Evolutionary conservation across 2,888 invertebrate genomes (phyloP).

Genomic region (Lapara coniferarum): DNA sequence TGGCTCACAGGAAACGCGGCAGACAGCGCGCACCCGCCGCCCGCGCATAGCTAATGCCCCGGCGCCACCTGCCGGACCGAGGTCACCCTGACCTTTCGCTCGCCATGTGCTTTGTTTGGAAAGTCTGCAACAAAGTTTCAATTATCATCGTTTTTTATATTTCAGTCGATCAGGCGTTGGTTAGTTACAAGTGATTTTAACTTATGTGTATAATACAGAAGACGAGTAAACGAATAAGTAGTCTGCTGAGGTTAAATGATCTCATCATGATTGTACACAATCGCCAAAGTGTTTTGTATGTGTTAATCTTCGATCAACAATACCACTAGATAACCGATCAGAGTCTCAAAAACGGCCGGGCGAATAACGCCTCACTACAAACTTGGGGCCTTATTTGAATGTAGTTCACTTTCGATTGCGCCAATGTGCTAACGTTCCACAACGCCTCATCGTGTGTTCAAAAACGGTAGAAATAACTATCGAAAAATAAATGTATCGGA

Average conservation of each 20-base stretch:
- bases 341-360: too few species aligned
- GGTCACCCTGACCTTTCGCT: conserved; percentile 41
- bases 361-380: too few species aligned
- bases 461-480: too few species aligned
- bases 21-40: conserved; percentile 42
- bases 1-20: conserved; percentile 43
- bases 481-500: too few species aligned
- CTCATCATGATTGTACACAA: too few species aligned
- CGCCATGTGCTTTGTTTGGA: conserved; percentile 17
- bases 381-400: too few species aligned
- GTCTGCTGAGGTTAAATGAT: not conserved
- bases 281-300: too few species aligned
- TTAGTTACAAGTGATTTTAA: not conserved
- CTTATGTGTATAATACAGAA: not conserved
- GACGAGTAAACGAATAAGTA: not conserved
- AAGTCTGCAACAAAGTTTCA: conserved; percentile 26
- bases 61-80: conserved; percentile 39
- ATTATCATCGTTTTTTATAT: not conserved
- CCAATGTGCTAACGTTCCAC: too few species aligned
- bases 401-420: too few species aligned
- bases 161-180: not conserved
- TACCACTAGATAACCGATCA: too few species aligned
- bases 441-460: too few species aligned
- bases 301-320: too few species aligned
- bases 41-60: conserved; percentile 47